Percentiles rank a stretch among this genome's conserved stretches.
Evolutionary conservation across 2,888 invertebrate genomes (phyloP).

Genomic region (Fragum whitleyi): DNA sequence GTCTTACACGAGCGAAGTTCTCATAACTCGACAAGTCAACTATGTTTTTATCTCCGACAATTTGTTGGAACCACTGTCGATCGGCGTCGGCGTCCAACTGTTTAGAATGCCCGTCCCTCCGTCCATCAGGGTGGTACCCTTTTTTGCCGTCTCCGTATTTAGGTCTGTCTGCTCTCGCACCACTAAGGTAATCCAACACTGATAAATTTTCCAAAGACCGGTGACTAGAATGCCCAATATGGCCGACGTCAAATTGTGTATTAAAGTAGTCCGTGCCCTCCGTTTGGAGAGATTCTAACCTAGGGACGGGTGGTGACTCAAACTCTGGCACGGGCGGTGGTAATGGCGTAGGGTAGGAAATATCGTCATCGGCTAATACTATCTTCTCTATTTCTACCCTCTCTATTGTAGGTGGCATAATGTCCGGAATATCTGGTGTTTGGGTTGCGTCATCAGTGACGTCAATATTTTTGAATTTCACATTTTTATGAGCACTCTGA

Average conservation of each 20-base stretch:
- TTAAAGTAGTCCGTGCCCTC: constrained; percentile 6
- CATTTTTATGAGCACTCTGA: constrained; percentile 22
- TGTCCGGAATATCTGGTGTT: constrained; percentile 30
- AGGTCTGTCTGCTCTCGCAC: constrained; percentile 38
- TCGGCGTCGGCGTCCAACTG: constrained; percentile 50
- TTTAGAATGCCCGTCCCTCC: constrained; percentile 17
- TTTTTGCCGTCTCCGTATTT: constrained; percentile 21
- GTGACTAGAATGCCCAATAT: constrained; percentile 63
- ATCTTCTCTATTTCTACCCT: constrained; percentile 4
- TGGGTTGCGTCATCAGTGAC: constrained; percentile 9
- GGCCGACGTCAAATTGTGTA: constrained; percentile 28
- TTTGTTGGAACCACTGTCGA: constrained; percentile 67
- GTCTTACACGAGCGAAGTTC: constrained; percentile 64
- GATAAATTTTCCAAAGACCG: constrained; percentile 44
- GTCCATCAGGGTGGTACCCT: constrained; percentile 17
- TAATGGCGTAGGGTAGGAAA: background rate
- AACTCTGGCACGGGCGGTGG: constrained; percentile 2
- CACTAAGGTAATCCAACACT: constrained; percentile 58
- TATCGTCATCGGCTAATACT: background rate
- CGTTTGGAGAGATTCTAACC: background rate
- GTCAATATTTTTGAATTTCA: constrained; percentile 16
- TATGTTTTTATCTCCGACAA: constrained; percentile 68
- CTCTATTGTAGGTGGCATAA: background rate
- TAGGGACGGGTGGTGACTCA: constrained; percentile 14
- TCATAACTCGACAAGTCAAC: constrained; percentile 65